Evolutionary conservation across 2,888 invertebrate species (phyloP), one percentile per base, ranked within the genome.

Genomic region (Trimorus sp.): DNA sequence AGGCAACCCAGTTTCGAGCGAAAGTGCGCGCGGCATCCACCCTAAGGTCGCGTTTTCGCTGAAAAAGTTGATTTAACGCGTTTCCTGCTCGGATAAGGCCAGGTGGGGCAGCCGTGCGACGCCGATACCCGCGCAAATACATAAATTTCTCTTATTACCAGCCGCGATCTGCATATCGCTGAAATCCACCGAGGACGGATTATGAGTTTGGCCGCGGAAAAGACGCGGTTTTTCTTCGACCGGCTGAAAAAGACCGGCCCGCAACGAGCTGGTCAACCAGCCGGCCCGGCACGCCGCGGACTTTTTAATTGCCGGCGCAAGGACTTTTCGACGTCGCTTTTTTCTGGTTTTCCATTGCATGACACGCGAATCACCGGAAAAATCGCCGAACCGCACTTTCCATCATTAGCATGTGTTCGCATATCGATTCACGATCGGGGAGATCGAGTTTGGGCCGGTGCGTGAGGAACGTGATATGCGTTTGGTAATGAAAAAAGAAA

Each of bases 381-480:
- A 73, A 73, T 73, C 63, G 16, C 65, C 45, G 63, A 77, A 51
- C 26, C 71, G 59, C 78, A 78, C 81, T 82, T 77, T 82, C 81
- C 81, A 82, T 77, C 66, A 69, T 82, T 77, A 69, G 65, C 77
- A 77, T 82, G 77, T 63, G 77, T 66, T 51, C 16, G 58, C 45
- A 71, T 62, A 68, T 62, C 58, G 58, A 7, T 70, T 58, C 56
- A 60, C 60, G 54, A 37, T 26, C 36, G 12, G 38, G 48, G 48
- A 59, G 78, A 69, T 76, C 65, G 59, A 66, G 56, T 70, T 36
- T 12, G 53, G 16, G 42, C 7, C 59, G 68, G 51, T 74, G 62
- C 36, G 65, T 54, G 66, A 66, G 68, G 51, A 79, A 68, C 36
- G 65, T 54, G 66, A 66, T 62, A 62, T 65, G 54, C 53, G 15